Evolutionary conservation across 1,140 invertebrate genomes (phyloP).

Genomic region (Caenorhabditis briggsae): DNA sequence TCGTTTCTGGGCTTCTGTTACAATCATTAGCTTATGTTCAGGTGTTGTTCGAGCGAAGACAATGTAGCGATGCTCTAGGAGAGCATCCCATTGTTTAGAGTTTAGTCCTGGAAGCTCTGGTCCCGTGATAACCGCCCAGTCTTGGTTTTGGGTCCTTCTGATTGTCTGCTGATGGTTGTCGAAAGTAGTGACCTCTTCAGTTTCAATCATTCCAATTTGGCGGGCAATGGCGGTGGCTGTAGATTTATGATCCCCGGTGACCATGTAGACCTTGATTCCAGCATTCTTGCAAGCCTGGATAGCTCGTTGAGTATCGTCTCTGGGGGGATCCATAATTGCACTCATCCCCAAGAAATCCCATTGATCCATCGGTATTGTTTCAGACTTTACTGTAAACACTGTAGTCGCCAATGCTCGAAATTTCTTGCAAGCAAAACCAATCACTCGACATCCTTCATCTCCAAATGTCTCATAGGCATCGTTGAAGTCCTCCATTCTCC

Average conservation of each 20-base stretch:
- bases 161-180: constrained; percentile 6
- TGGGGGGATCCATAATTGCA: constrained; percentile 74
- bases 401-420: constrained; percentile 67
- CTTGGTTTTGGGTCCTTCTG: constrained; percentile 36
- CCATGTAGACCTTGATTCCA: constrained; percentile 77
- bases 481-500: constrained; percentile 67
- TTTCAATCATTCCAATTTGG: constrained; percentile 73
- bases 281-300: constrained; percentile 71
- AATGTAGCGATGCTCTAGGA: constrained; percentile 84
- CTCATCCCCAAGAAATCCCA: constrained; percentile 70
- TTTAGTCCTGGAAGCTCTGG: constrained; percentile 69
- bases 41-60: constrained; percentile 88
- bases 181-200: not conserved
- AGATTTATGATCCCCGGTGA: constrained; percentile 75
- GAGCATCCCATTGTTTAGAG: constrained; percentile 70
- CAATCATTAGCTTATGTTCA: constrained; percentile 87
- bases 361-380: constrained; percentile 68
- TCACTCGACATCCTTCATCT: constrained; percentile 72
- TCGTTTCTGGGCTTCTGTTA: constrained; percentile 85
- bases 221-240: constrained; percentile 74
- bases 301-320: constrained; percentile 68
- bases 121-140: constrained; percentile 71
- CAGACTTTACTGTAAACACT: constrained; percentile 65
- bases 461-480: constrained; percentile 71
- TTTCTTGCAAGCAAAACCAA: constrained; percentile 71